Evolutionary conservation across 2,113 vertebrate species (phyloP).

Genomic region (Pterocles burchelli): DNA sequence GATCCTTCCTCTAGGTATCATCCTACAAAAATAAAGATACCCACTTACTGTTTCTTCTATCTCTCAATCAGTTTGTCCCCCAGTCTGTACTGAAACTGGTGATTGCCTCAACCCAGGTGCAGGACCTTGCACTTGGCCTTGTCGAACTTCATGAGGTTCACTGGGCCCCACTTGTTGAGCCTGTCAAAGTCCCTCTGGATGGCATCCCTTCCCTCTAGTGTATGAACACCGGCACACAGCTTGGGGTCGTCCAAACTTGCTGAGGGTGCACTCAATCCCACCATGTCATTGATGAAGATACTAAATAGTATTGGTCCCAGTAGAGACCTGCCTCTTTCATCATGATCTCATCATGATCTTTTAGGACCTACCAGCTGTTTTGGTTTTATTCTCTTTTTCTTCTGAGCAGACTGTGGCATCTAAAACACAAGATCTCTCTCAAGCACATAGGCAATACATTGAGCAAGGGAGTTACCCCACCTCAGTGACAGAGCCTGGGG

Average conservation of each 20-base stretch:
- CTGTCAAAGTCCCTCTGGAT: no score
- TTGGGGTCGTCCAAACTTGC: fast-evolving
- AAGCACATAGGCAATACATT: background rate
- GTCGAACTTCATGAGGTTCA: no score
- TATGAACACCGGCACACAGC: background rate
- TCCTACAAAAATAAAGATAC: background rate
- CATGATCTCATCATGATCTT: background rate
- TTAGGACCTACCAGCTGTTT: background rate
- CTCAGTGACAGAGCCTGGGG: background rate
- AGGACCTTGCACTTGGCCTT: background rate
- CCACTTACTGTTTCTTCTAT: background rate
- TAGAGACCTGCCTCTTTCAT: background rate
- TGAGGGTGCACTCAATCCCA: background rate
- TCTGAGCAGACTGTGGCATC: background rate
- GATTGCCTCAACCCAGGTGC: background rate
- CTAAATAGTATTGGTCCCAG: background rate
- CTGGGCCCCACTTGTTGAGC: no score
- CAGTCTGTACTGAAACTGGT: background rate
- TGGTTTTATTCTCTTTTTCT: background rate
- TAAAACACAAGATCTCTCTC: background rate
- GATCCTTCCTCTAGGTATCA: background rate
- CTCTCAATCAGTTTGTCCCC: background rate
- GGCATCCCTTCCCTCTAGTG: background rate
- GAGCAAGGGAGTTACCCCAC: background rate
- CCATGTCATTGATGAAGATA: background rate